These are phyloP conservation scores for Pluvialis apricaria DNA, from an alignment of 2,113 vertebrate species.

Conservation along the genomic window DNA sequence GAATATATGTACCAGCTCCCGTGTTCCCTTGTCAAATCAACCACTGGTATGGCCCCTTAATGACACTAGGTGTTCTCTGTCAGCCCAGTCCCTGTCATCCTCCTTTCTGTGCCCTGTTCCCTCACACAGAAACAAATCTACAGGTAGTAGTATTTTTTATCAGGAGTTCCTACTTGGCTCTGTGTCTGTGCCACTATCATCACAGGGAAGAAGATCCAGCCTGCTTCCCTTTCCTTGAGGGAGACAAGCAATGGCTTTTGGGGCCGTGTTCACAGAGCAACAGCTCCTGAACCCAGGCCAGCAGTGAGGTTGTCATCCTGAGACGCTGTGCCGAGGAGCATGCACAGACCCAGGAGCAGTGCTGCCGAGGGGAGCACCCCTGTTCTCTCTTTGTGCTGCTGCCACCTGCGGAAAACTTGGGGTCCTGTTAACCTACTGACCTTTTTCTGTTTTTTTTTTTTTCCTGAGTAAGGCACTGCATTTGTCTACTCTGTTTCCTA, in stretches of 20 bases:
- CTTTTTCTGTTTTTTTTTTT: not conserved
- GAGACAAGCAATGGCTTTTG: not conserved
- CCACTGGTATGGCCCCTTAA: not conserved
- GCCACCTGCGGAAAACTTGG: not conserved
- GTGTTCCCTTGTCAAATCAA: not conserved
- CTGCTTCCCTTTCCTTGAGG: not conserved
- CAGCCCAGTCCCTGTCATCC: not conserved
- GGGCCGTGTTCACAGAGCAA: not conserved
- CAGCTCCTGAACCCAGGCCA: not conserved
- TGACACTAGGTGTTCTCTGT: not conserved
- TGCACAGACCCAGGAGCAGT: not conserved
- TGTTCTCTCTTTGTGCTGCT: not conserved
- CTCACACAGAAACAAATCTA: not conserved
- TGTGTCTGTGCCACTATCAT: not conserved
- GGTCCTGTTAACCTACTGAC: not conserved
- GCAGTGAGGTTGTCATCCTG: not conserved
- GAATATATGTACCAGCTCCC: not conserved
- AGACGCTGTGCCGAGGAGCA: not conserved
- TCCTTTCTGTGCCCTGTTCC: not conserved
- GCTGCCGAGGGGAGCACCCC: not conserved
- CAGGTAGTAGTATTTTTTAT: not conserved
- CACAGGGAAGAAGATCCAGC: not conserved
- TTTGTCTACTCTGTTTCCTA: constrained; percentile 17
- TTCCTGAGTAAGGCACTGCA: not conserved
- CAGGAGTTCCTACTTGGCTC: not conserved